phyloP scores from a whole-genome alignment of 1,140 invertebrate genomes.

The Panonychus citri region DNA sequence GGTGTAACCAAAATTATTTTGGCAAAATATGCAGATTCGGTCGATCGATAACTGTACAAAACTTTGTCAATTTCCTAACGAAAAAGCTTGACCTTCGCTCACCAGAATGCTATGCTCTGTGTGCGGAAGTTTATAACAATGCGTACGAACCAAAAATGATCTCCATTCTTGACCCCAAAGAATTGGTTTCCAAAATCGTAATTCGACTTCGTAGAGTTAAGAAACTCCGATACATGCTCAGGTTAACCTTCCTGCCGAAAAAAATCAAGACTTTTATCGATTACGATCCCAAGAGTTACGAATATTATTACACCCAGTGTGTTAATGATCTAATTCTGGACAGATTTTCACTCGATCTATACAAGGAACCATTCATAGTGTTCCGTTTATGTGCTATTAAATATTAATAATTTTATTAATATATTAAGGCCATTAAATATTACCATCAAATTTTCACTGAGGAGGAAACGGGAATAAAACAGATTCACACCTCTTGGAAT shows the following conservation, averaged over 20 bases:
- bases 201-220: conserved; percentile 60
- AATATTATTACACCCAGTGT: conserved; percentile 69
- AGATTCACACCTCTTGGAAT: conserved; percentile 22
- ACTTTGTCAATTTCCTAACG: conserved; percentile 57
- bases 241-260: conserved; percentile 58
- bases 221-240: conserved; percentile 62
- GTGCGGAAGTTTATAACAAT: conserved; percentile 70
- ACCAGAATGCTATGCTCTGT: conserved; percentile 59
- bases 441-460: conserved; percentile 41
- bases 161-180: conserved; percentile 52
- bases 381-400: conserved; percentile 42
- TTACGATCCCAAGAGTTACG: conserved; percentile 54
- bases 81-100: conserved; percentile 58
- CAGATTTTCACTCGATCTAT: conserved; percentile 62
- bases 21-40: conserved; percentile 72
- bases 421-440: conserved; percentile 50
- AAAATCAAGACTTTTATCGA: conserved; percentile 57
- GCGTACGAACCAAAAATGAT: conserved; percentile 56
- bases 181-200: conserved; percentile 47
- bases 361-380: conserved; percentile 42
- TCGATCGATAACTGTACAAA: conserved; percentile 54
- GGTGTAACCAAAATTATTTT: no score
- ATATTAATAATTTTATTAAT: conserved; percentile 55
- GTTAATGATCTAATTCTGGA: conserved; percentile 80
- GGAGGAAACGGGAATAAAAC: conserved; percentile 18